Percentiles rank a stretch among this genome's conserved stretches.
Evolutionary conservation across 1,140 invertebrate genomes (phyloP).

Genomic region (Orussus abietinus): DNA sequence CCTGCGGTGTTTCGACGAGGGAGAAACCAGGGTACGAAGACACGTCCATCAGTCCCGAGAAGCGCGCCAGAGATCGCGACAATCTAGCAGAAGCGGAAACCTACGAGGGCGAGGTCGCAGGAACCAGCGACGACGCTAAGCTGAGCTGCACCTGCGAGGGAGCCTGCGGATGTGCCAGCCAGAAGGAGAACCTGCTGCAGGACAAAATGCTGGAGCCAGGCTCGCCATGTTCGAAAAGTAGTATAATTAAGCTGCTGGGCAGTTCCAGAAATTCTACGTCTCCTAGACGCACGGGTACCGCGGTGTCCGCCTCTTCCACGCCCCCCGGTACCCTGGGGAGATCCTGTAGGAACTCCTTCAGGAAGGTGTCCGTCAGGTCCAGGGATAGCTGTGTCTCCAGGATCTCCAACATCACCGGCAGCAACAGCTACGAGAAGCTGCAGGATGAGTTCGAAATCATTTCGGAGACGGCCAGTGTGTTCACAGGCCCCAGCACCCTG

Average conservation of each 20-base stretch:
- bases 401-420: conserved; percentile 24
- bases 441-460: conserved; percentile 30
- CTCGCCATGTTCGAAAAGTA: conserved; percentile 20
- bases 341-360: conserved; percentile 9
- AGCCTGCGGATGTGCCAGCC: conserved; percentile 40
- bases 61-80: conserved; percentile 9
- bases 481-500: conserved; percentile 12
- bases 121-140: neutral
- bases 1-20: conserved; percentile 28
- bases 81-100: conserved; percentile 2
- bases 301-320: conserved; percentile 22
- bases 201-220: conserved; percentile 10
- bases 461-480: conserved; percentile 28
- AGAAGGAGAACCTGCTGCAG: neutral
- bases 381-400: conserved; percentile 31
- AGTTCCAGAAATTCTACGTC: conserved; percentile 26
- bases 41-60: neutral
- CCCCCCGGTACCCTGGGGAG: conserved; percentile 19
- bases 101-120: conserved; percentile 14
- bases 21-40: conserved; percentile 25
- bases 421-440: conserved; percentile 32
- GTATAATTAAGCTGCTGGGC: conserved; percentile 30
- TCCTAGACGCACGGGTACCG: no score
- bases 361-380: conserved; percentile 30
- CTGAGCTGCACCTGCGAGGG: conserved; percentile 36